Conservation (phyloP, 2,113 vertebrate species). For the Chascanopsetta lugubris region DNA sequence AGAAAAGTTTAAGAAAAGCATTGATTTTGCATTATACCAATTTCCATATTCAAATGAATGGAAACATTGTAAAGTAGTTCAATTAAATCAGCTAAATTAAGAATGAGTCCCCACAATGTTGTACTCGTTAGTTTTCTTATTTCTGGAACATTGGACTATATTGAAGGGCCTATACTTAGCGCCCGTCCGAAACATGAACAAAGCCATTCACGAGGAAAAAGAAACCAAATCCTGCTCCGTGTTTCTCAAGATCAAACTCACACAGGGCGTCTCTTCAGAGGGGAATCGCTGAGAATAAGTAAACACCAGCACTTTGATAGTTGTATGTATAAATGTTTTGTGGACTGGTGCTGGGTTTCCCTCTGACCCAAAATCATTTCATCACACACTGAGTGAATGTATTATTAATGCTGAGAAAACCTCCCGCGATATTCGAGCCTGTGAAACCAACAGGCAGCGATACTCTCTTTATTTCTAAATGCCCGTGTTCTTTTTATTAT, state of each 20-base stretch:
- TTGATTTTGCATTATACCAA: too few species aligned
- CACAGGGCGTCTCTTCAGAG: constrained; percentile 19
- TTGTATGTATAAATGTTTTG: neutral
- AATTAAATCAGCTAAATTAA: too few species aligned
- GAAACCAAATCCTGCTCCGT: neutral
- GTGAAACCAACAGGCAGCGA: neutral
- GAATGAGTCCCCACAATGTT: too few species aligned
- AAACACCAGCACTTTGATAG: neutral
- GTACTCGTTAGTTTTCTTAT: too few species aligned
- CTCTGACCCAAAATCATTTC: neutral
- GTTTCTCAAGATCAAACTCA: neutral
- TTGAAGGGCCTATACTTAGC: too few species aligned
- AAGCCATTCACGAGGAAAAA: neutral
- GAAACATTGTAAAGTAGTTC: too few species aligned
- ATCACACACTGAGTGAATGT: constrained; percentile 1
- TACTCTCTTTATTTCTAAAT: neutral
- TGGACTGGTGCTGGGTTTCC: constrained; percentile 8
- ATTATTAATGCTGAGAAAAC: neutral
- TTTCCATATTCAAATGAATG: too few species aligned
- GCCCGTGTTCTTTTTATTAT: neutral
- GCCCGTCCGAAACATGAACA: neutral
- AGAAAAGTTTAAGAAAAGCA: too few species aligned
- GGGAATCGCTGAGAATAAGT: constrained; percentile 16
- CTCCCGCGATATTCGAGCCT: neutral
- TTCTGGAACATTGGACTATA: too few species aligned